Evolutionary conservation across 2,113 vertebrate species (phyloP).

Genomic region (rabbit (Oryctolagus cuniculus)): mOryCun1.1 NC_091445.1:28959501-28960000

Average conservation of each 20-base stretch:
- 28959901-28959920: not conserved
- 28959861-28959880: not conserved
- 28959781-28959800: not conserved
- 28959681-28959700: not conserved
- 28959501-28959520: no score
- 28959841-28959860: not conserved
- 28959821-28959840: not conserved
- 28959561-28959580: not conserved
- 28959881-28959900: not conserved
- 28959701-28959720: not conserved
- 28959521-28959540: no score
- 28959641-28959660: not conserved
- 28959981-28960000: not conserved
- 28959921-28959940: not conserved
- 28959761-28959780: not conserved
- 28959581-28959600: not conserved
- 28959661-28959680: not conserved
- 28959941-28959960: slow-evolving; percentile 13
- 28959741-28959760: not conserved
- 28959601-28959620: not conserved
- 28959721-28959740: slow-evolving; percentile 39
- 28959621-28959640: not conserved
- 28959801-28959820: not conserved
- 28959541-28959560: not conserved
- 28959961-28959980: not conserved